Conservation (phyloP, 2,113 vertebrate genomes). For the Spheniscus mendiculus region DNA sequence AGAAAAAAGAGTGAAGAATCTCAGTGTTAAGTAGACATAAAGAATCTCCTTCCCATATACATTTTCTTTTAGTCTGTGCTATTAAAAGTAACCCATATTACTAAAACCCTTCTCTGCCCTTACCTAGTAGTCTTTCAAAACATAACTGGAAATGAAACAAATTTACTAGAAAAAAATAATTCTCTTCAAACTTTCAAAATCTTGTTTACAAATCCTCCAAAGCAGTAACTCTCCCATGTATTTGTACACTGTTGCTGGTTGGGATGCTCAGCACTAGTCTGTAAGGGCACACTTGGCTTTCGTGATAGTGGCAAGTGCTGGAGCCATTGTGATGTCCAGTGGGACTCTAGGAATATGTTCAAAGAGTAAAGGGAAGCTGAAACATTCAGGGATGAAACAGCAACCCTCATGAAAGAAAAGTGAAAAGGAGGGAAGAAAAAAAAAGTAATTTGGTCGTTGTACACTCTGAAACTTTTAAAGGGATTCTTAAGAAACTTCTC, state of each 20-base stretch:
- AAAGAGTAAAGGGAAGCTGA: not conserved
- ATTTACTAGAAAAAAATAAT: not conserved
- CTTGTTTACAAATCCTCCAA: not conserved
- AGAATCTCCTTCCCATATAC: not conserved
- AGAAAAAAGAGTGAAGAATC: not conserved
- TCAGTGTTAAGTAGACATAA: not conserved
- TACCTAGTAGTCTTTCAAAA: not conserved
- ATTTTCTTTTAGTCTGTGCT: not conserved
- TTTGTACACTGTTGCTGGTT: not conserved
- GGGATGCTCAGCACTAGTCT: not conserved
- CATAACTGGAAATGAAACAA: not conserved
- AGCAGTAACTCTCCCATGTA: not conserved
- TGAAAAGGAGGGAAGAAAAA: not conserved
- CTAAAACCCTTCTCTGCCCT: not conserved
- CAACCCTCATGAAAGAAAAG: not conserved
- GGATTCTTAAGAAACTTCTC: not conserved
- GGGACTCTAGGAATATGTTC: not conserved
- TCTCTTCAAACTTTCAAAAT: not conserved
- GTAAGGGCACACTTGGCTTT: not conserved
- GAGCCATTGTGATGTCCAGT: not conserved
- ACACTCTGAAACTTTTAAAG: not conserved
- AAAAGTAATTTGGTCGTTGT: not conserved
- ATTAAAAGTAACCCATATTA: not conserved
- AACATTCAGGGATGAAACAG: not conserved
- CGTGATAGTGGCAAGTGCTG: not conserved